These are phyloP conservation scores for Calcarius lapponicus DNA, from an alignment of 2,797 vertebrate species.

Conservation along the genomic window DNA sequence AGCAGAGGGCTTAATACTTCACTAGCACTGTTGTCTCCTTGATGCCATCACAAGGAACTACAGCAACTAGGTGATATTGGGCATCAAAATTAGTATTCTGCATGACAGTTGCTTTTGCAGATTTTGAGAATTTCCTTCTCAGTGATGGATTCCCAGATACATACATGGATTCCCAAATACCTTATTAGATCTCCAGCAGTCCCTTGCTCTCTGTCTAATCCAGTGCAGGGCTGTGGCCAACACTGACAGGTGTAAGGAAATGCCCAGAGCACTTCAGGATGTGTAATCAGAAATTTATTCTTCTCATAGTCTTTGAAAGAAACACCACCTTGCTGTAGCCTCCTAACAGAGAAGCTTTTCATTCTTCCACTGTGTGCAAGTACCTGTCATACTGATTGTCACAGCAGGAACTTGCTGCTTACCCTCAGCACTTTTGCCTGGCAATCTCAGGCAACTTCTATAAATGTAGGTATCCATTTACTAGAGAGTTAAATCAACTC, in stretches of 20 bases:
- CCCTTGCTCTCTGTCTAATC: background rate
- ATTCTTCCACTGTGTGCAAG: background rate
- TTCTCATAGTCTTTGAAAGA: background rate
- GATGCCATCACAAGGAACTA: background rate
- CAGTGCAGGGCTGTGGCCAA: background rate
- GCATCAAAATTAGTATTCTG: background rate
- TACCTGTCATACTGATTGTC: background rate
- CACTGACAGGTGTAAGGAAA: background rate
- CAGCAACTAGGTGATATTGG: background rate
- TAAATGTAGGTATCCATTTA: background rate
- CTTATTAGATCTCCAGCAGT: background rate
- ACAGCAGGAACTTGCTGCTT: background rate
- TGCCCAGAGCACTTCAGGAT: background rate
- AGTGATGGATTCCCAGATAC: background rate
- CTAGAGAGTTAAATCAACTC: background rate
- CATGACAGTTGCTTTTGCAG: background rate
- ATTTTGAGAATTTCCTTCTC: background rate
- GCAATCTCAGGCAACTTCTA: background rate
- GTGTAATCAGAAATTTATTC: background rate
- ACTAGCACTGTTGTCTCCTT: background rate
- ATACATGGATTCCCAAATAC: background rate
- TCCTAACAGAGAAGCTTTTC: background rate
- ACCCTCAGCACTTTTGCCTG: background rate
- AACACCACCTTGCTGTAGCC: background rate
- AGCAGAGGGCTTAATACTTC: background rate